A percentile compares a stretch with the other conserved stretches of the same genome.
phyloP scores from a whole-genome alignment of 2,113 vertebrate genomes.

The Pseudorectes ferrugineus region DNA sequence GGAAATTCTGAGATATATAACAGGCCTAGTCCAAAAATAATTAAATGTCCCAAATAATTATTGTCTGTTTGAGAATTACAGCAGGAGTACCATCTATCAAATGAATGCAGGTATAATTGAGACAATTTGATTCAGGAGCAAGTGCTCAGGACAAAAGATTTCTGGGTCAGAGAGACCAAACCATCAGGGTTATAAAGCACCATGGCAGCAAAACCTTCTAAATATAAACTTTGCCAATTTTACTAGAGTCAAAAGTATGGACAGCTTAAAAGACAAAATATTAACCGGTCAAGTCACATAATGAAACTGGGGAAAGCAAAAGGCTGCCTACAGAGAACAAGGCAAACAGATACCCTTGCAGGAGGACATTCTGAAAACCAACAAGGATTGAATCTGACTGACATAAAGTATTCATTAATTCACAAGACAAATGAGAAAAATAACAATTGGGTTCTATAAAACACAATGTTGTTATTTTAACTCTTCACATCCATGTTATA shows the following conservation, averaged over 20 bases:
- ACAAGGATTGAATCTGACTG: not conserved
- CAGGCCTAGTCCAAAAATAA: not conserved
- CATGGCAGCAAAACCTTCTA: not conserved
- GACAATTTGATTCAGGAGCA: not conserved
- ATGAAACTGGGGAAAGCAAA: not conserved
- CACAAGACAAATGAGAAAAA: not conserved
- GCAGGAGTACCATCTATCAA: not conserved
- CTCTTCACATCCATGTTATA: not conserved
- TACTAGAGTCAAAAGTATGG: not conserved
- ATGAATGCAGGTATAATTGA: conserved; percentile 1
- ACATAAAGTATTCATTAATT: not conserved
- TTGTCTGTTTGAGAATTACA: not conserved
- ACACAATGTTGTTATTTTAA: not conserved
- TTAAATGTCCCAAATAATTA: conserved; percentile 32
- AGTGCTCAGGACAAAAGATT: not conserved
- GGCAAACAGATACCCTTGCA: not conserved
- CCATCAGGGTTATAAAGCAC: not conserved
- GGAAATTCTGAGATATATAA: not conserved
- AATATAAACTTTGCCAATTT: not conserved
- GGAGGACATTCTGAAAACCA: not conserved
- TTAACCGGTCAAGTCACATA: not conserved
- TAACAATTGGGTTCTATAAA: not conserved
- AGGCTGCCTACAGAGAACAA: not conserved
- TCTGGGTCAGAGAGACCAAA: not conserved
- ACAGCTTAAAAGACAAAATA: not conserved